A percentile compares a stretch with the other conserved stretches of the same genome.
Evolutionary conservation across 1,140 invertebrate species (phyloP).

Genomic region (Magallana ariakensis): DNA sequence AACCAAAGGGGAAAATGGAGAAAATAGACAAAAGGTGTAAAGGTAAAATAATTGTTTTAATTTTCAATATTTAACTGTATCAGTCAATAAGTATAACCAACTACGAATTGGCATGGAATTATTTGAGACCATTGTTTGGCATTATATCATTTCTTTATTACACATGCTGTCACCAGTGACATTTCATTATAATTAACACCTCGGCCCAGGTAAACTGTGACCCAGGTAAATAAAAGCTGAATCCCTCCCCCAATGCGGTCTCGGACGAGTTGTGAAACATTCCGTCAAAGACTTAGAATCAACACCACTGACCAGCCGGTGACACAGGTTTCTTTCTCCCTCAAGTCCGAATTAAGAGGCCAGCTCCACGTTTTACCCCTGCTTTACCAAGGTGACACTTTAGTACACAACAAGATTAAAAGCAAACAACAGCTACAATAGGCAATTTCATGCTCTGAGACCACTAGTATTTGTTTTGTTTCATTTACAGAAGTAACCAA

Average conservation of each 20-base stretch:
- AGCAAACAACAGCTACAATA: conserved; percentile 31
- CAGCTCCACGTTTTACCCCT: not conserved
- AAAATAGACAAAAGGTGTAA: too few relatives aligned
- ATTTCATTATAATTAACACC: conserved; percentile 21
- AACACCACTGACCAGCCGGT: not conserved
- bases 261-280: not conserved
- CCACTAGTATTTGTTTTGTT: conserved; percentile 12
- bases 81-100: not conserved
- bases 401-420: conserved; percentile 32
- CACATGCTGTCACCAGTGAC: not conserved
- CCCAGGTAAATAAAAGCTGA: not conserved
- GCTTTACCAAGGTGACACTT: conserved; percentile 26
- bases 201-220: not conserved
- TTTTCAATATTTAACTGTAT: too few relatives aligned
- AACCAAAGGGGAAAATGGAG: too few relatives aligned
- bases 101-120: not conserved
- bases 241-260: not conserved
- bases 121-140: not conserved
- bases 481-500: not conserved
- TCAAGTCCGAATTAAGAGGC: not conserved
- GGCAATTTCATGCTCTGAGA: conserved; percentile 26
- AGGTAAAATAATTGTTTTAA: too few relatives aligned
- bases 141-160: conserved; percentile 4
- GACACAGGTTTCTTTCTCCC: not conserved
- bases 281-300: conserved; percentile 6